Evolutionary conservation across 92 coral and sea anemone genomes (phyloP).

Genomic region (Porites divaricata): DNA sequence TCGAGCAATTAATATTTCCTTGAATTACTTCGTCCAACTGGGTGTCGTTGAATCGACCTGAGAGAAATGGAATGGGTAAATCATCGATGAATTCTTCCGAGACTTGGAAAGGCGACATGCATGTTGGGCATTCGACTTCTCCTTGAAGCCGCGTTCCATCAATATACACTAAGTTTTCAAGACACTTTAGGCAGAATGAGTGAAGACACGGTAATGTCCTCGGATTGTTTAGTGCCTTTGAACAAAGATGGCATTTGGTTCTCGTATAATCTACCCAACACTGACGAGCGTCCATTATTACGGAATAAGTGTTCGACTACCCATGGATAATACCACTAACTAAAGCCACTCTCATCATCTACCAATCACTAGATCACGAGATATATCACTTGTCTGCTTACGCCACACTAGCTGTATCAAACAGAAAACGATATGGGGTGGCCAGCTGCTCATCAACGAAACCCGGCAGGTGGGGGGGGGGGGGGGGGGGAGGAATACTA

Average conservation of each 20-base stretch:
- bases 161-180: neutral
- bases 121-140: slow-evolving; percentile 1
- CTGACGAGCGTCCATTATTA: neutral
- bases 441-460: no score
- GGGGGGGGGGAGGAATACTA: no score
- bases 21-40: neutral
- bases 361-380: no score
- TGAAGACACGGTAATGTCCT: slow-evolving; percentile 27
- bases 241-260: slow-evolving; percentile 4
- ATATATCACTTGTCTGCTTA: no score
- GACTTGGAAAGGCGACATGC: slow-evolving; percentile 8
- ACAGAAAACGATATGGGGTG: no score
- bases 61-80: slow-evolving; percentile 16
- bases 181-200: slow-evolving; percentile 24
- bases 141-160: neutral
- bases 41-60: neutral
- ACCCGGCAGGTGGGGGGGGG: no score
- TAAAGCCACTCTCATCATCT: no score
- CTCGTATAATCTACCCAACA: neutral
- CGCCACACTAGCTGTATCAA: no score
- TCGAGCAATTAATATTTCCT: neutral
- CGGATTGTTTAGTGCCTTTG: neutral
- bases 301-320: no score
- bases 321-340: no score
- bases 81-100: slow-evolving; percentile 6